Evolutionary conservation across 2,888 invertebrate genomes (phyloP), one percentile per base, ranked within the genome.

Genomic region (Lymantria monacha): DNA sequence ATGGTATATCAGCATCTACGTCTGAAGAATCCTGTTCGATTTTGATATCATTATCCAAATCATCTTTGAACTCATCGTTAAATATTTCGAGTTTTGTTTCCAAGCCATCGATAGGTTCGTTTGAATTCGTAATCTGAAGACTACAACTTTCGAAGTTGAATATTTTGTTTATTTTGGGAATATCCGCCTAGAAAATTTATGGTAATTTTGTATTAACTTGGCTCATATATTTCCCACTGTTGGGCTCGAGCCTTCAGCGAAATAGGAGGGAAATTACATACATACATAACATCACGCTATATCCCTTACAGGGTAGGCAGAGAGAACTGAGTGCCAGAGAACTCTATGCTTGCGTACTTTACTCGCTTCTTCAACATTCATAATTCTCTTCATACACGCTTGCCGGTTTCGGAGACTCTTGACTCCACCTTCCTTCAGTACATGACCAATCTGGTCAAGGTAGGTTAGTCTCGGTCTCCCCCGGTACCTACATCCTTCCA

Each of bases 11-110:
- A 0, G 60, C 59, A 46, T 81, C 80, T 10, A 30, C 51, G 42
- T 83, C 81, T 0, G 76, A 76, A 7, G 55, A 64, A 3, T 79
- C 76, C 5, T 67, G 66, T 55, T 85, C 83, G 0, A 78, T 62
- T 69, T 83, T 83, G 0, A 85, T 53, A 9, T 83, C 78, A 0
- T 72, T 80, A 10, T 41, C 38, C 10, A 41, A 9, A n/a, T 41
- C 1, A 1, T 13, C 36, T 3, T 47, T 41, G 0, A 36, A 7
- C 2, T 60, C 51, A 0, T 10, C 12, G 0, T 22, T 15, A 15
- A 55, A 54, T 22, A 22, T 22, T 22, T 22, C 0, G 49, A n/a
- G 22, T 22, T 66, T 67, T 0, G 55, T n/a, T 40, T 56, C 52
- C 9, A 38, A 7, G 8, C 15, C 42, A 0, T 22, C 9, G 7